These are phyloP conservation scores for Urophycis tenuis DNA, from an alignment of 2,797 vertebrate genomes.

Conservation along the genomic window DNA sequence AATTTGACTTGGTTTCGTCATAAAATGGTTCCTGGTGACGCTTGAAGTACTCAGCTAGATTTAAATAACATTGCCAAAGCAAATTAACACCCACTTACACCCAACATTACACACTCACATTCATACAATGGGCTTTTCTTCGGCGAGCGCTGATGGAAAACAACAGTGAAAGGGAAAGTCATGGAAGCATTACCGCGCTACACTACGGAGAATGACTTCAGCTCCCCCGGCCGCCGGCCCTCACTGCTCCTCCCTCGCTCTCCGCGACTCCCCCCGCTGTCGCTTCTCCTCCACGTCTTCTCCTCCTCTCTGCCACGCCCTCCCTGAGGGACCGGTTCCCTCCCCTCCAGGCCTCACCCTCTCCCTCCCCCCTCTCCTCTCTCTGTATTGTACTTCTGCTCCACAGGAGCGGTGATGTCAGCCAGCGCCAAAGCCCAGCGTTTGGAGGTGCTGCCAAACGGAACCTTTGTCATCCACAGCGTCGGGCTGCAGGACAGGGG, in stretches of 20 bases:
- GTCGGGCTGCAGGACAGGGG: conserved; percentile 85
- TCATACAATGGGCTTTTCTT: conserved; percentile 50
- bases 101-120: conserved; percentile 44
- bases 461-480: conserved; percentile 80
- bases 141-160: conserved; percentile 41
- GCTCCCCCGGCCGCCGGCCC: conserved; percentile 26
- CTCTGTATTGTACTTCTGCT: conserved; percentile 25
- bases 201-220: conserved; percentile 46
- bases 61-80: conserved; percentile 35
- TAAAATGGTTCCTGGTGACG: neutral
- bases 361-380: neutral
- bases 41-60: conserved; percentile 26
- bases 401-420: conserved; percentile 80
- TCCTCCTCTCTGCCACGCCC: conserved; percentile 29
- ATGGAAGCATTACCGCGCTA: conserved; percentile 55
- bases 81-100: conserved; percentile 39
- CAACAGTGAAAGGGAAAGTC: conserved; percentile 44
- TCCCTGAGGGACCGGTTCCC: conserved; percentile 17
- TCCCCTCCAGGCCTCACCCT: neutral
- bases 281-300: conserved; percentile 1
- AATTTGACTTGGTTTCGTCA: neutral
- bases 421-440: conserved; percentile 72
- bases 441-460: conserved; percentile 85
- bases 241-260: conserved; percentile 35
- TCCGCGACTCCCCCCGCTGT: conserved; percentile 31